Base-by-base conservation (phyloP, 2,797 vertebrate species). In the Anas acuta region DNA sequence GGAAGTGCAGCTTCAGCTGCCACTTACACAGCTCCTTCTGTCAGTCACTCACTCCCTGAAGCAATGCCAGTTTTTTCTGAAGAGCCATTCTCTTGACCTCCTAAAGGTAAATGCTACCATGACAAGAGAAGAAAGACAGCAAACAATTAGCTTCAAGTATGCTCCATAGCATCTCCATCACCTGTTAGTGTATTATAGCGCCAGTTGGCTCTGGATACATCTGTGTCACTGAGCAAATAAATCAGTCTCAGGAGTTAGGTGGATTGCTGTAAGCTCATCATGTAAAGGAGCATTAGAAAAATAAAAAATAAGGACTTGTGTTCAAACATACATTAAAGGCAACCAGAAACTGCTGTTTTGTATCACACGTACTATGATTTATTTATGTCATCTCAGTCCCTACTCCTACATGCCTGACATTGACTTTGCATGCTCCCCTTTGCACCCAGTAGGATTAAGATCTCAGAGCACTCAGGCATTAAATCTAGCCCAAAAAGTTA, bases 1-100 rank as follows among this genome's bases (percentile, higher is more conserved):
- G 91, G 54, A 91, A 90, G 83, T 0, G 33, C 69, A 70, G 85
- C 80, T 53, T 70, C 93, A 93, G 87, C 93, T 94, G 95, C 89
- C 3, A 18, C 91, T 92, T 7, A n/a, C 58, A 54, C 93, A 93
- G 84, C 89, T 94, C 90, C 87, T 92, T 71, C 89, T 93, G 94
- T 90, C 95, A 95, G 0, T 94, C 95, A 93, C 13, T 94, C 95
- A 93, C 13, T 30, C 61, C 45, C 58, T 4, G 21, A 23, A 84
- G 83, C 82, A 76, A 13, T 6, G 53, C 79, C 75, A 58, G 35
- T 1, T 66, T 64, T 49, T 57, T 30, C 87, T 56, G 1, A 80
- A 73, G 9, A 88, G 69, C 49, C 80, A 8, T 60, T 80, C 85
- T 62, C 65, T 37, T 54, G 12, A 90, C 62, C 82, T 94, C 60